A percentile compares a stretch with the other conserved stretches of the same genome.
Evolutionary conservation across 2,113 vertebrate species (phyloP).

Genomic region (Indri indri): DNA sequence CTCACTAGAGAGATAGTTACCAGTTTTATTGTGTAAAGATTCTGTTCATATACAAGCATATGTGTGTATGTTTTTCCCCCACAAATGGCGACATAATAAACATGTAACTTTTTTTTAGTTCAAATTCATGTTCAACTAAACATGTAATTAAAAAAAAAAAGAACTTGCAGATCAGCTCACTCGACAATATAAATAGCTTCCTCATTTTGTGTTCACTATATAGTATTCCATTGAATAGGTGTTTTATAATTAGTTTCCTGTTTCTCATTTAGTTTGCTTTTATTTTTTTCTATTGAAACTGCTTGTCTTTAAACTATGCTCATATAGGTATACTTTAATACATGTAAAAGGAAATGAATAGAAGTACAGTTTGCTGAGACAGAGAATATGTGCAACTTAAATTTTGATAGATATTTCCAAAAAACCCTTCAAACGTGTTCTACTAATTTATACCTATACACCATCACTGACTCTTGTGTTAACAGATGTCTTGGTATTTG

Average conservation of each 20-base stretch:
- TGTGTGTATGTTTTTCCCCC: neutral
- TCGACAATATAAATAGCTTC: neutral
- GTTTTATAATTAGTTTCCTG: neutral
- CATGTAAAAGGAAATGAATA: neutral
- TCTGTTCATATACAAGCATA: neutral
- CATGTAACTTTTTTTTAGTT: no score
- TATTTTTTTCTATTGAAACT: neutral
- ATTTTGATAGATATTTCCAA: neutral
- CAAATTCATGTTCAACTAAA: no score
- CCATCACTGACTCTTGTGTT: neutral
- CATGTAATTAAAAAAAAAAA: neutral
- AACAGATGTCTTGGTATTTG: neutral
- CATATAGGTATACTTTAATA: neutral
- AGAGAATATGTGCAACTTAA: neutral
- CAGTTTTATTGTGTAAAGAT: neutral
- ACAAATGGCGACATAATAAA: neutral
- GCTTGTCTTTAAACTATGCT: neutral
- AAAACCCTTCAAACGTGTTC: neutral
- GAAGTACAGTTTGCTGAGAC: neutral
- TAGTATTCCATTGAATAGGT: neutral
- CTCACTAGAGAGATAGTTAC: neutral
- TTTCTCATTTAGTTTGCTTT: neutral
- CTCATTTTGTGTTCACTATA: neutral
- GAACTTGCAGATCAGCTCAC: neutral
- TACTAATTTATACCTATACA: neutral